Conservation (phyloP, 1,140 invertebrate genomes). For the Bombus cullumanus region DNA sequence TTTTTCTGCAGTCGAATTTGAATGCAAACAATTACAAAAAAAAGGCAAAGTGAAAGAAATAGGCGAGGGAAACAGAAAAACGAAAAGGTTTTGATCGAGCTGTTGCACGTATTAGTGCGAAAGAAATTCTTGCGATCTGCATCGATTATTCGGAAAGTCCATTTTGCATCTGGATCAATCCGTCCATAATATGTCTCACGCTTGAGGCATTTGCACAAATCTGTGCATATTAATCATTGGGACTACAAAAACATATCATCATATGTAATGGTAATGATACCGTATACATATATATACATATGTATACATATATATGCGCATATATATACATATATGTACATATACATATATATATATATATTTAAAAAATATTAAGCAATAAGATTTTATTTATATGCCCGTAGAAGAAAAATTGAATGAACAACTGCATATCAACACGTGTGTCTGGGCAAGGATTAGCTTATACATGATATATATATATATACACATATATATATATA, state of each 20-base stretch:
- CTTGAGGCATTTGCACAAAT: slow-evolving; percentile 80
- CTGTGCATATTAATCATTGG: slow-evolving; percentile 83
- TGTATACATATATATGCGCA: slow-evolving; percentile 67
- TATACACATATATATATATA: slow-evolving; percentile 41
- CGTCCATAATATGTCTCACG: slow-evolving; percentile 81
- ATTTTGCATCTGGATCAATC: slow-evolving; percentile 79
- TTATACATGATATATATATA: slow-evolving; percentile 73
- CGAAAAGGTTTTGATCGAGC: background rate
- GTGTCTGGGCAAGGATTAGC: slow-evolving; percentile 82
- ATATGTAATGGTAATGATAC: slow-evolving; percentile 77
- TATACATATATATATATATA: slow-evolving; percentile 63
- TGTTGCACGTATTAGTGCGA: background rate
- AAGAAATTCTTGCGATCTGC: slow-evolving; percentile 27
- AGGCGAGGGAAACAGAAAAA: background rate
- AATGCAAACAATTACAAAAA: background rate
- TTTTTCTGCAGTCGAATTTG: background rate
- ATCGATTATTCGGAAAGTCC: slow-evolving; percentile 75
- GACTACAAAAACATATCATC: slow-evolving; percentile 84
- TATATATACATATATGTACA: slow-evolving; percentile 55
- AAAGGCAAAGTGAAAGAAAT: background rate
- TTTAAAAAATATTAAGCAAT: slow-evolving; percentile 79
- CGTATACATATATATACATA: slow-evolving; percentile 24
- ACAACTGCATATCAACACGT: slow-evolving; percentile 81
- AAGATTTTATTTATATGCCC: slow-evolving; percentile 82
- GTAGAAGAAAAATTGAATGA: slow-evolving; percentile 65